Evolutionary conservation across 2,888 invertebrate genomes (phyloP).

Genomic region (Plebejus argus): DNA sequence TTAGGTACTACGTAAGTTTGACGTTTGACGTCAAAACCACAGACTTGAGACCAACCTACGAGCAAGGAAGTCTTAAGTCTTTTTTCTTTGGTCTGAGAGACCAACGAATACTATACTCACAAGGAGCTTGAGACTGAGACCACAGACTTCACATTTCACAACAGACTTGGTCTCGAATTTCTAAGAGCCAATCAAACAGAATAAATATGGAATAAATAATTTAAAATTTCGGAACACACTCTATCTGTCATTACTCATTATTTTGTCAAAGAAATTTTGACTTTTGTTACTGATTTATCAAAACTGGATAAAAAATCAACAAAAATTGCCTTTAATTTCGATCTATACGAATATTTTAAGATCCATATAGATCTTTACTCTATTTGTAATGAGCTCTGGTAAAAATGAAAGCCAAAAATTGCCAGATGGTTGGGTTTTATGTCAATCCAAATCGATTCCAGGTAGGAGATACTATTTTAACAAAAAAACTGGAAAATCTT

Average conservation of each 20-base stretch:
- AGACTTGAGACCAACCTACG: no score
- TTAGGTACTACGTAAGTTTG: no score
- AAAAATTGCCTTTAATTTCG: constrained; percentile 15
- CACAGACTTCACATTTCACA: no score
- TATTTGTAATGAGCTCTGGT: constrained; percentile 62
- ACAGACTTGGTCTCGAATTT: no score
- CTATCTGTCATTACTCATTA: background rate
- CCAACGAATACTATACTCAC: no score
- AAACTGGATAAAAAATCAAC: constrained; percentile 30
- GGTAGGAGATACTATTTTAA: constrained; percentile 75
- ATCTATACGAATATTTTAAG: background rate
- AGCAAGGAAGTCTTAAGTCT: no score
- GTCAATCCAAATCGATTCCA: constrained; percentile 69
- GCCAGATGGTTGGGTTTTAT: constrained; percentile 75
- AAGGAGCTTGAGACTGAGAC: no score
- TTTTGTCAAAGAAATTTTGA: background rate
- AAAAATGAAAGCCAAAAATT: constrained; percentile 60
- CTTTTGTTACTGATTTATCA: constrained; percentile 13
- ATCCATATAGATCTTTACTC: background rate
- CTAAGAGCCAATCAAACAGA: no score
- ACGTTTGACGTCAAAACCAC: no score
- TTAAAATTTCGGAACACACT: background rate
- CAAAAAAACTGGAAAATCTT: constrained; percentile 71
- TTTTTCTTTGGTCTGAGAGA: no score
- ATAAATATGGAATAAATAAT: no score